Evolutionary conservation across 2,888 invertebrate species (phyloP), one percentile per base, ranked within the genome.

Genomic region (Phorcus lineatus): DNA sequence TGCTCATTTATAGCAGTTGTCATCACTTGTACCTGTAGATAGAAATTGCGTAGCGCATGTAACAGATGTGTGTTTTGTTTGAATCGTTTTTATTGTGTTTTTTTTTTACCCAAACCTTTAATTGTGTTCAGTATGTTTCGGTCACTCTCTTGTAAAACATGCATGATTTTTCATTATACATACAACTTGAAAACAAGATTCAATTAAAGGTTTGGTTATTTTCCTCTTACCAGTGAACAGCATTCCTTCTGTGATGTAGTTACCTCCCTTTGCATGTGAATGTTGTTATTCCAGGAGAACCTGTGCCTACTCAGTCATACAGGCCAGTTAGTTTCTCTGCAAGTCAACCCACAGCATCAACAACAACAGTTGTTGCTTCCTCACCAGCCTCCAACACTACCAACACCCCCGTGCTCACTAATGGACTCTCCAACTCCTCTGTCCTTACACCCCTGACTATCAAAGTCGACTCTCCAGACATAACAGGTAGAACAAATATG

Each of bases 181-280:
- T 47, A 6, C 7, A 47, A 47, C 13, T 6, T 11, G 4, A 47
- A 4, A 47, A 47, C 1, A 47, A 13, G 47, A 47, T 11, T 47
- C 47, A 47, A 13, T 47, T 47, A 47, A 11, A 47, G 47, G 47
- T 47, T 47, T 47, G 47, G 47, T 47, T 47, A 47, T 1, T 47
- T 47, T 47, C 13, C 47, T 47, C 11, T 47, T 47, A 9, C 13
- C 47, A 47, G 47, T 47, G 47, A 11, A 11, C 13, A 13, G 11
- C 47, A 47, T 47, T 47, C 47, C 13, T 13, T 1, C 11, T 1
- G 1, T 47, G 7, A 47, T 47, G 47, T 47, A 28, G 62, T 62
- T 62, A 62, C 62, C 62, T 62, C 62, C 62, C 62, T 62, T 62
- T 62, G 62, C 62, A 62, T 62, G 62, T 62, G 62, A 62, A 62